A percentile compares a stretch with the other conserved stretches of the same genome.
Conservation (phyloP, 2,888 invertebrate species). For the Drosophila setosimentum region DNA sequence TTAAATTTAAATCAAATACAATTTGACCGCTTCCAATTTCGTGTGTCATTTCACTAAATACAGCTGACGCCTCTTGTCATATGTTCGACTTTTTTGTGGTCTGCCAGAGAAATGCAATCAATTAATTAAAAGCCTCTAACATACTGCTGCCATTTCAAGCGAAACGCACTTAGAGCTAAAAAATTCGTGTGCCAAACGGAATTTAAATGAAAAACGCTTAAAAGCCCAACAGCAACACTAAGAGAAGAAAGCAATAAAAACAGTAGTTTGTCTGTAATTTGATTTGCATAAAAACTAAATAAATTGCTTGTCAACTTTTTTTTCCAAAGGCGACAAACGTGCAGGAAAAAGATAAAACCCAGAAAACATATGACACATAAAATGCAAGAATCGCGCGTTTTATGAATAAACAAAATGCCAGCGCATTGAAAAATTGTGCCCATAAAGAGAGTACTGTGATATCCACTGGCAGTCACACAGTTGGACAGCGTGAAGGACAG, state of each 20-base stretch:
- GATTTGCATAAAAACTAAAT: constrained; percentile 73
- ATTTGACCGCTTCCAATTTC: constrained; percentile 15
- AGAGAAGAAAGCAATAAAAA: constrained; percentile 30
- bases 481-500: background rate
- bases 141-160: constrained; percentile 33
- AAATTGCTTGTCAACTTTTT: constrained; percentile 51
- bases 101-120: constrained; percentile 61
- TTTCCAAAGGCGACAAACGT: constrained; percentile 19
- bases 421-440: constrained; percentile 36
- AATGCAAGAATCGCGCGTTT: constrained; percentile 38
- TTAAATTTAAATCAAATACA: constrained; percentile 34
- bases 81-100: constrained; percentile 22
- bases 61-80: constrained; percentile 7
- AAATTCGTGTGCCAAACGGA: constrained; percentile 44
- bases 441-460: constrained; percentile 26
- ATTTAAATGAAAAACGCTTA: constrained; percentile 50
- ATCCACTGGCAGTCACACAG: constrained; percentile 14
- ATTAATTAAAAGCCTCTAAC: constrained; percentile 59
- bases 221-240: constrained; percentile 26
- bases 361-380: constrained; percentile 45
- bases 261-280: constrained; percentile 56
- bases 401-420: constrained; percentile 64
- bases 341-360: constrained; percentile 26
- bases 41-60: constrained; percentile 15
- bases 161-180: constrained; percentile 26